These are phyloP conservation scores for Polydesmus complanatus DNA, from an alignment of 2,888 invertebrate genomes.

Conservation along the genomic window DNA sequence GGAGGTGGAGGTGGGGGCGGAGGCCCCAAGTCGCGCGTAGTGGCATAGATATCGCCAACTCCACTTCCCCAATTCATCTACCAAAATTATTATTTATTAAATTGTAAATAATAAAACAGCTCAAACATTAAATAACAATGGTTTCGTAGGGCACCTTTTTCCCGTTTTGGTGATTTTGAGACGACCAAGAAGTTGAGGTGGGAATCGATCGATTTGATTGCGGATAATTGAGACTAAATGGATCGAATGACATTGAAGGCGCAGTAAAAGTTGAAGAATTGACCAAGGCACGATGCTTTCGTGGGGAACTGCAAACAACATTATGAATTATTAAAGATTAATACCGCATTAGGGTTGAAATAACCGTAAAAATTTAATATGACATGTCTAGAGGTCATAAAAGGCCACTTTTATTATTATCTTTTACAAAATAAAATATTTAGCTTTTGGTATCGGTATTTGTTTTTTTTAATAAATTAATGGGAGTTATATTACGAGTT, in stretches of 20 bases:
- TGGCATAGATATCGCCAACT: background rate
- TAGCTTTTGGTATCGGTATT: too few relatives aligned
- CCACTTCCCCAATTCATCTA: slow-evolving; percentile 9
- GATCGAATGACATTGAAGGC: slow-evolving; percentile 11
- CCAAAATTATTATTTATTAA: slow-evolving; percentile 13
- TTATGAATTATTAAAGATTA: too few relatives aligned
- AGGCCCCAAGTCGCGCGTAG: slow-evolving; percentile 1
- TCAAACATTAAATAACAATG: too few relatives aligned
- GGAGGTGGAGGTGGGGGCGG: slow-evolving; percentile 11
- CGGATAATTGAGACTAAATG: slow-evolving; percentile 11
- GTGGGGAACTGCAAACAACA: slow-evolving; percentile 7
- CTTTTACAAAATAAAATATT: too few relatives aligned
- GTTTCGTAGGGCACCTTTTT: background rate
- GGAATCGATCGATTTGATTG: slow-evolving; percentile 16
- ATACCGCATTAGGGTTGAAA: too few relatives aligned
- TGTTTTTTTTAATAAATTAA: too few relatives aligned
- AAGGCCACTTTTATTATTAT: too few relatives aligned
- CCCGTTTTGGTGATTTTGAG: slow-evolving; percentile 19
- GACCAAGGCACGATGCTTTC: slow-evolving; percentile 9
- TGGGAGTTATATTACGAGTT: too few relatives aligned
- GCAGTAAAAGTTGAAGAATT: background rate
- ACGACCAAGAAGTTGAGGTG: slow-evolving; percentile 21
- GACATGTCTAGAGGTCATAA: too few relatives aligned
- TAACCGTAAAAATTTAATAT: too few relatives aligned
- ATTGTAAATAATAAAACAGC: slow-evolving; percentile 14